These are phyloP conservation scores for Rotaria socialis DNA, from an alignment of 2,888 invertebrate genomes.

Conservation along the genomic window DNA sequence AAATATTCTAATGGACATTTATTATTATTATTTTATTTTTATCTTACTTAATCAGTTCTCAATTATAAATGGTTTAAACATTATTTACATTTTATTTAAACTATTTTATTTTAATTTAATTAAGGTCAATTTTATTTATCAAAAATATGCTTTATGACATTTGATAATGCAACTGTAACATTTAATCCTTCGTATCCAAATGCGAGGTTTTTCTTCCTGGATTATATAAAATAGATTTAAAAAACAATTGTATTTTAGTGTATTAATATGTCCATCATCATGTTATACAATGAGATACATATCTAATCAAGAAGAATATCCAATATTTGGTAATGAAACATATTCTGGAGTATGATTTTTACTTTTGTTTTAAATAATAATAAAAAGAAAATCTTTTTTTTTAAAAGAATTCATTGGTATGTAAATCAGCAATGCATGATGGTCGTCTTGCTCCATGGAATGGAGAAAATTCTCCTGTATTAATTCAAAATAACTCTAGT, in stretches of 20 bases:
- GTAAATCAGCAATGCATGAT: slow-evolving; percentile 29
- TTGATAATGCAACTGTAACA: not conserved
- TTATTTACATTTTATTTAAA: not conserved
- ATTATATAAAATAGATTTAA: not conserved
- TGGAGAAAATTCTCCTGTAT: not conserved
- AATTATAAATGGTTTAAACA: not conserved
- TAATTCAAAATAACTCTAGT: not conserved
- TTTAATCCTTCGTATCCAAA: not conserved
- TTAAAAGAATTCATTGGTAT: slow-evolving; percentile 10
- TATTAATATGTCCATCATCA: not conserved
- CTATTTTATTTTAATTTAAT: too few species aligned
- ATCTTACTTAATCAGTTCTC: not conserved
- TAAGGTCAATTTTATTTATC: slow-evolving; percentile 5
- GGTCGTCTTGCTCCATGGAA: not conserved
- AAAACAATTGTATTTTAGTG: not conserved
- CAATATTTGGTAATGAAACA: slow-evolving; percentile 22
- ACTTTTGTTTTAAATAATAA: not conserved
- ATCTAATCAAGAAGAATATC: not conserved
- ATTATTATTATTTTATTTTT: not conserved
- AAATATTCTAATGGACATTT: not conserved
- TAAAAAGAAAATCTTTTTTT: not conserved
- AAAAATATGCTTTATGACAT: slow-evolving; percentile 3
- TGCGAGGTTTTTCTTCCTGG: not conserved
- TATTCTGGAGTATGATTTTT: not conserved
- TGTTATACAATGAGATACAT: slow-evolving; percentile 5